Evolutionary conservation across 2,113 vertebrate genomes (phyloP), one percentile per base, ranked within the genome.

Genomic region (Gymnobelideus leadbeateri): DNA sequence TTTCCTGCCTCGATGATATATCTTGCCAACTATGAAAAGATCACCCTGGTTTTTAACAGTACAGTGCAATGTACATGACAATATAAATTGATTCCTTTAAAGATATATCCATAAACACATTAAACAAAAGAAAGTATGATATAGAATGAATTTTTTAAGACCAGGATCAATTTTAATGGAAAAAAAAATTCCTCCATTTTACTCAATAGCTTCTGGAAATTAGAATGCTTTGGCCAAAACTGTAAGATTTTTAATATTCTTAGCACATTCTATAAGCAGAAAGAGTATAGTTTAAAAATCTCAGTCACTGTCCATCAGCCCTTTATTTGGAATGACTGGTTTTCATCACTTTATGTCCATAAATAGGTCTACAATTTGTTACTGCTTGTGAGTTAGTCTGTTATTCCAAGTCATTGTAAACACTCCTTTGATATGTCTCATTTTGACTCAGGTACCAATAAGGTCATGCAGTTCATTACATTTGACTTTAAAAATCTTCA

Each of bases 381-480:
- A 95, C 84, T 77, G 3, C 57, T 55, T 89, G 47, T 50, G 0
- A 37, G 28, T 92, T 91, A 89, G 68, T 84, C 77, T 95, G 50
- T 51, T 46, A 14, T 84, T 77, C 84, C n/a, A 37, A 57, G 49
- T 68, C 1, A 5, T 5, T 55, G 0, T n/a, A 28, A n/a, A 92
- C 3, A 12, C 49, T 55, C 21, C 12, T 84, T 93, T 52, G 55
- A 16, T 14, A 2, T 16, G 5, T 51, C 47, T 95, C 57, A 43
- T 92, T 95, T 68, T 93, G 46, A 94, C 49, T 55, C 21, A 23
- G 16, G 96, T 55, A 2, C 6, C 23, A 91, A n/a, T 89, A 47
- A 93, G n/a, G 89, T 43, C 61, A 51, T 89, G 9, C 37, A 54
- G 31, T 94, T 95, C 61, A 51, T 26, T 90, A 89, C 53, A 16